phyloP scores from a whole-genome alignment of 2,888 invertebrate genomes.

The Hesperia comma region DNA sequence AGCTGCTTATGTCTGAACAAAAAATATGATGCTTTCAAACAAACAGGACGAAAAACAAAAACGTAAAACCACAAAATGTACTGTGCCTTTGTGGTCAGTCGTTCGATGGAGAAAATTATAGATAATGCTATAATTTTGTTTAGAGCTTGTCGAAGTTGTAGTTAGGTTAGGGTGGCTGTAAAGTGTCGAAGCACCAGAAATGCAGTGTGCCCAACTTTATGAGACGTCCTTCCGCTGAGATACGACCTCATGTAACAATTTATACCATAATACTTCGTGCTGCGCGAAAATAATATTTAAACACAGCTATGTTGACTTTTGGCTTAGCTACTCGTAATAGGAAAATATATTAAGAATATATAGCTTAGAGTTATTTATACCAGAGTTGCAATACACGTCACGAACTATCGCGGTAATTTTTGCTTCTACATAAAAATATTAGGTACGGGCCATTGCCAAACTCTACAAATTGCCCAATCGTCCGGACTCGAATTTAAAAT shows the following conservation, averaged over 20 bases:
- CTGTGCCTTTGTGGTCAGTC: constrained; percentile 6
- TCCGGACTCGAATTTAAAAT: neutral
- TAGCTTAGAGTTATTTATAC: neutral
- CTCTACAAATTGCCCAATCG: neutral
- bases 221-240: constrained; percentile 56
- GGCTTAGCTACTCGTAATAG: neutral
- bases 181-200: constrained; percentile 58
- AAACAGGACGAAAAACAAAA: constrained; percentile 12
- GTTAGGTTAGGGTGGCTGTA: neutral
- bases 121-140: constrained; percentile 8
- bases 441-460: neutral
- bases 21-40: neutral
- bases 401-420: neutral
- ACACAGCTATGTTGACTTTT: neutral
- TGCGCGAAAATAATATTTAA: constrained; percentile 20
- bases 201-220: constrained; percentile 60
- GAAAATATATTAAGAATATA: constrained; percentile 1
- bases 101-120: constrained; percentile 1
- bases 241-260: constrained; percentile 63
- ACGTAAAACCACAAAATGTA: constrained; percentile 6
- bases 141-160: neutral
- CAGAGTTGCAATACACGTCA: neutral
- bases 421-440: neutral
- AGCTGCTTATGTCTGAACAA: neutral
- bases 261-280: constrained; percentile 47